phyloP scores from a whole-genome alignment of 2,113 vertebrate species.

The Natator depressus region DNA sequence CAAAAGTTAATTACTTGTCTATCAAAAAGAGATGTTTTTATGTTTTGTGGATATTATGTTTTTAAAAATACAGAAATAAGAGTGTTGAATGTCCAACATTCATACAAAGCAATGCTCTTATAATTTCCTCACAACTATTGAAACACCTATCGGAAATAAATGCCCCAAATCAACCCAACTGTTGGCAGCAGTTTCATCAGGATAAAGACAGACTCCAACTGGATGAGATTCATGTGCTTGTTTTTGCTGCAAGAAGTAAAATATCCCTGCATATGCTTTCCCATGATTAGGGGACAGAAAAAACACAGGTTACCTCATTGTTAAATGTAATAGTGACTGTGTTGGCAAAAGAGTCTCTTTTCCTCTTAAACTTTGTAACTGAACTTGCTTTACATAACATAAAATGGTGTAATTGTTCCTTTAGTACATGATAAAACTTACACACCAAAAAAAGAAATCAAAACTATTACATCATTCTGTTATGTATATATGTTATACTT shows the following conservation, averaged over 20 bases:
- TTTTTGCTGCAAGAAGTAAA: background rate
- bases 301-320: background rate
- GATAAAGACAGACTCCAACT: background rate
- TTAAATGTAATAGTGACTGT: background rate
- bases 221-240: background rate
- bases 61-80: constrained; percentile 23
- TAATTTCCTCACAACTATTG: background rate
- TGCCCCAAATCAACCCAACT: background rate
- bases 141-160: background rate
- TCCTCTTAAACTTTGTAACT: background rate
- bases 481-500: no score
- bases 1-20: constrained; percentile 65
- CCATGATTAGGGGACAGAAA: background rate
- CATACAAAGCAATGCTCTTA: background rate
- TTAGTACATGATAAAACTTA: background rate
- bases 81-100: background rate
- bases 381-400: background rate
- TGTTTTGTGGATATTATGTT: constrained; percentile 24
- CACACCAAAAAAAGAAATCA: background rate
- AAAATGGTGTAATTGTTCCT: background rate
- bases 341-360: background rate
- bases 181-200: background rate
- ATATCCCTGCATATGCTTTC: background rate
- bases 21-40: constrained; percentile 63
- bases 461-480: background rate